Conservation (phyloP, 1,140 invertebrate species). For the Drosophila melanica region DNA sequence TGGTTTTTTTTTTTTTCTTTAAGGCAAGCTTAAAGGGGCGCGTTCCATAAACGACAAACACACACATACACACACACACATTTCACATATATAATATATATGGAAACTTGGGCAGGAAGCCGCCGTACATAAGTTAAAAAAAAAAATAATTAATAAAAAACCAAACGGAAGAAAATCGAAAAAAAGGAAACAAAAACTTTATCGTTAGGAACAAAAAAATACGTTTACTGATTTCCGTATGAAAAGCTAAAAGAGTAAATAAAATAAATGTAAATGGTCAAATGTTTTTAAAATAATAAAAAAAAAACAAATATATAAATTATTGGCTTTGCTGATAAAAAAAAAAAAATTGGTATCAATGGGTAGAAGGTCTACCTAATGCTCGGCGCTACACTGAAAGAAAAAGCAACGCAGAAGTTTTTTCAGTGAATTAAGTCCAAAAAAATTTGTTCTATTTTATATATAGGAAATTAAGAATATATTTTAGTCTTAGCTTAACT, state of each 20-base stretch:
- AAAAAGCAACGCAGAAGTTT: no score
- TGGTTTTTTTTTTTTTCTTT: constrained; percentile 22
- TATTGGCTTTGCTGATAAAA: background rate
- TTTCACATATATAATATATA: constrained; percentile 10
- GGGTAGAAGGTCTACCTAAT: background rate
- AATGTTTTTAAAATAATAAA: constrained; percentile 50
- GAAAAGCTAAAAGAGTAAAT: constrained; percentile 50
- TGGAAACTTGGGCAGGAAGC: constrained; percentile 7
- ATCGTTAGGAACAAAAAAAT: constrained; percentile 30
- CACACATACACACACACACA: background rate
- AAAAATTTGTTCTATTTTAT: no score
- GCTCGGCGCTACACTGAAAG: no score
- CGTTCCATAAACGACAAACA: constrained; percentile 2
- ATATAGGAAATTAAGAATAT: no score
- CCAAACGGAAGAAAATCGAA: background rate
- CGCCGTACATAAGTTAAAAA: constrained; percentile 2
- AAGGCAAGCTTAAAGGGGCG: background rate
- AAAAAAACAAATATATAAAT: constrained; percentile 30
- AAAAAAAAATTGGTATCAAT: background rate
- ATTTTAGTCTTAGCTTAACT: no score
- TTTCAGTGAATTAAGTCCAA: no score
- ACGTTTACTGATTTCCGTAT: constrained; percentile 61
- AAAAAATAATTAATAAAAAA: background rate
- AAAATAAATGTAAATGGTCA: constrained; percentile 73
- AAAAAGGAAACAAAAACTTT: constrained; percentile 3